Base-by-base conservation (phyloP, 2,888 invertebrate genomes). In the Augiades crinisus region DNA sequence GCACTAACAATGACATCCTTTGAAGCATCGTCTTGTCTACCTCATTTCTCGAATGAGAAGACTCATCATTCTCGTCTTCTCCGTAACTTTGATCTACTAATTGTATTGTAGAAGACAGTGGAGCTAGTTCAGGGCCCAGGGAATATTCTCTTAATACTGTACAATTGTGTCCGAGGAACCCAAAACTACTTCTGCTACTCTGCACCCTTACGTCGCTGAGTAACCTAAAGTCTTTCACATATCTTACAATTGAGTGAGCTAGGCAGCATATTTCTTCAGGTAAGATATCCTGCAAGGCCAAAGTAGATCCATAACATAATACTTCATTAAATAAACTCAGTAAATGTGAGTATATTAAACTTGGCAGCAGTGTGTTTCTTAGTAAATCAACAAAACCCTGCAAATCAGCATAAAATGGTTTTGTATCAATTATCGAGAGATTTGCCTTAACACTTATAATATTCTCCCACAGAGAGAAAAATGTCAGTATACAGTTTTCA, bases 371-470 rank as follows among this genome's bases (percentile, higher is more conserved):
- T 51, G 92, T 93, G 72, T 92, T 94, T 36, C 93, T 88, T 50
- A 95, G 77, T 55, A 94, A 83, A 54, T 94, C 91, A 8, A 95
- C 95, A 79, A 97, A 95, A 65, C 93, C 93, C 64, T 96, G 95
- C 61, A 97, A 80, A 70, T 96, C 95, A 0, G 95, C 94, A 75
- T 96, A 96, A 78, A 96, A 97, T 2, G 96, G 95, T 75, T 96
- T 95, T 0, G 96, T 97, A 72, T 97, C 96, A 58, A 96, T 94
- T 19, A 97, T 94, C 34, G 96, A 96, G 47, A 97, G 91, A 87
- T 97, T 97, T 14, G 96, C 96, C 83, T 95, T 96, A 0, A 97
- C 96, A 47, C 96, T 96, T 70, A 97, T 96, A 12, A 96, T 95
- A 60, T 95, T 95, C 73, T 96, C 96, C 97, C 97, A 97, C 27